Evolutionary conservation across 2,888 invertebrate species (phyloP), one percentile per base, ranked within the genome.

Genomic region (Nymphalis c-album): DNA sequence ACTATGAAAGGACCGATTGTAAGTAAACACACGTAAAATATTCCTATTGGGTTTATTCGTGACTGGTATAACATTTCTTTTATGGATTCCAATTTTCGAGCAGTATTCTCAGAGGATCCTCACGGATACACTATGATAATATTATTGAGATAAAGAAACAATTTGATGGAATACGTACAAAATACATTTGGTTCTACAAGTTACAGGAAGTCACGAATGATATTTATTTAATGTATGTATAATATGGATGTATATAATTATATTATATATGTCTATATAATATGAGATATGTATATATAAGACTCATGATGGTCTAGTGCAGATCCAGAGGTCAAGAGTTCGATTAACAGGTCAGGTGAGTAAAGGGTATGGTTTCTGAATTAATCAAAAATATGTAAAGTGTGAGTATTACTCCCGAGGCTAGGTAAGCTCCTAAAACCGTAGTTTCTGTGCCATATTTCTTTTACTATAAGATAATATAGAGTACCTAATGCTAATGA

Each of bases 1-100:
- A 71, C 65, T 68, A 74, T 69, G 60, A 64, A 67, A 68, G 67
- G 63, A 57, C 64, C 75, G 70, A 75, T 75, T 75, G 74, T 74
- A 71, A 75, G 73, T 74, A 73, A 74, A 73, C 73, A 75, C 75
- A 75, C 74, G 74, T 74, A 75, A 74, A 74, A 72, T 74, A 74
- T 74, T 71, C 71, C 68, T 72, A 74, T 74, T 71, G 70, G 74
- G 64, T 68, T 51, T 70, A 72, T 73, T 66, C 75, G 73, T 75
- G 71, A 75, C 74, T 69, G 55, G 72, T 71, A 71, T 75, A 71
- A 70, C 69, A 71, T 73, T 71, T 67, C 61, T 74, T 72, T 73
- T 73, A 73, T 71, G 69, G 73, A 73, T 75, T 70, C 73, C 72
- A 75, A 73, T 74, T 70, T 72, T 68, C 70, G 62, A 62, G 53